These are phyloP conservation scores for Acanthoscelides obtectus DNA, from an alignment of 2,888 invertebrate species.

Conservation along the genomic window DNA sequence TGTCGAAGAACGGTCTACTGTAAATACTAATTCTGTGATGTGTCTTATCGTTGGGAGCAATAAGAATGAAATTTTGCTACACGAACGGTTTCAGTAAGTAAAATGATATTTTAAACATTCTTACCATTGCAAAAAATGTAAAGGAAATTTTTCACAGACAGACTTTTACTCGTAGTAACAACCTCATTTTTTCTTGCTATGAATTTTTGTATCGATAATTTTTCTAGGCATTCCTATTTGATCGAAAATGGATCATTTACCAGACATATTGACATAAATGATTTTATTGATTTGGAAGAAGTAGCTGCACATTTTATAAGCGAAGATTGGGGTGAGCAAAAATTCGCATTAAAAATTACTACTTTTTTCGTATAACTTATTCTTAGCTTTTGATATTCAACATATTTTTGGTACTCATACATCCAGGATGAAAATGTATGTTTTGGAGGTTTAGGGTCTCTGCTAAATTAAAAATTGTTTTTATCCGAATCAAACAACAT, in stretches of 20 bases:
- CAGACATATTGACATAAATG: conserved; percentile 46
- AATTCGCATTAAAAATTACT: conserved; percentile 4
- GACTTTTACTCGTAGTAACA: too few relatives aligned
- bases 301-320: conserved; percentile 57
- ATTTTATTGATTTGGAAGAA: conserved; percentile 43
- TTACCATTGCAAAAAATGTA: too few relatives aligned
- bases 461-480: too few relatives aligned
- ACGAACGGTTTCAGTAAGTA: conserved; percentile 54
- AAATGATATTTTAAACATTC: too few relatives aligned
- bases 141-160: too few relatives aligned
- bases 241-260: conserved; percentile 48
- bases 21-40: conserved; percentile 52
- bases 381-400: too few relatives aligned
- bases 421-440: too few relatives aligned
- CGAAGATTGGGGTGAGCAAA: conserved; percentile 52
- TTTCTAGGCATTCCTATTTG: conserved; percentile 39
- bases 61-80: conserved; percentile 56
- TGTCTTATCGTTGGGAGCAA: conserved; percentile 62
- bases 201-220: too few relatives aligned
- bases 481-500: too few relatives aligned
- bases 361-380: conserved; percentile 12
- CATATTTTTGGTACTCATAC: too few relatives aligned
- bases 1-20: conserved; percentile 49
- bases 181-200: too few relatives aligned
- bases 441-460: too few relatives aligned